phyloP scores from a whole-genome alignment of 2,797 vertebrate genomes.

The Premnoplex brunnescens region DNA sequence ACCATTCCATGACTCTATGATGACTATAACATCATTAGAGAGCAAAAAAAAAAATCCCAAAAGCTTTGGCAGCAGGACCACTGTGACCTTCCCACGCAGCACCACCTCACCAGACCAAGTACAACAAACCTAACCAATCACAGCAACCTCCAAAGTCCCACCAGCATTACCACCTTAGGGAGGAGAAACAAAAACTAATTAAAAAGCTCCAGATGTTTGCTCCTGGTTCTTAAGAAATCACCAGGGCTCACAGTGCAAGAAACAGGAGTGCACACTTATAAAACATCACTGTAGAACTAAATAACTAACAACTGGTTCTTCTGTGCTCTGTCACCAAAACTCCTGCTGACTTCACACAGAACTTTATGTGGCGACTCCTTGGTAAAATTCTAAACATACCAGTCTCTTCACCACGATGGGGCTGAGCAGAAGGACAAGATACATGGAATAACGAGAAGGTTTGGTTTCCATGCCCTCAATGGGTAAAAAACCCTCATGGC shows the following conservation, averaged over 20 bases:
- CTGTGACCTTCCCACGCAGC: not conserved
- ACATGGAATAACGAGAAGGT: rapidly evolving
- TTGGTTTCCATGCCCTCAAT: rapidly evolving
- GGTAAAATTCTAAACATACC: not conserved
- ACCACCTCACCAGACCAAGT: not conserved
- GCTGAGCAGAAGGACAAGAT: not conserved
- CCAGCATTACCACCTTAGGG: not conserved
- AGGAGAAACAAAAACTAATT: not conserved
- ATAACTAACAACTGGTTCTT: not conserved
- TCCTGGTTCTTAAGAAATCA: not conserved
- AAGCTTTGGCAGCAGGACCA: not conserved
- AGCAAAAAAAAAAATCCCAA: not conserved
- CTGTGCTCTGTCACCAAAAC: not conserved
- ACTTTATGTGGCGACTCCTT: not conserved
- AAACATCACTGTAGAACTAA: not conserved
- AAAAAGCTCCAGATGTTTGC: not conserved
- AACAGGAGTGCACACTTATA: rapidly evolving
- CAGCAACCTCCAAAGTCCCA: rapidly evolving
- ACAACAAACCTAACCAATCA: not conserved
- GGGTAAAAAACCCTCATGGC: rapidly evolving
- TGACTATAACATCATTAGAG: not conserved
- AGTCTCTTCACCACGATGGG: rapidly evolving
- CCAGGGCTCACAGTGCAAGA: not conserved
- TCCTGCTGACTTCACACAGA: not conserved
- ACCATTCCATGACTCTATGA: not conserved